These are phyloP conservation scores for Empidonax traillii DNA, from an alignment of 2,113 vertebrate species.

Conservation along the genomic window DNA sequence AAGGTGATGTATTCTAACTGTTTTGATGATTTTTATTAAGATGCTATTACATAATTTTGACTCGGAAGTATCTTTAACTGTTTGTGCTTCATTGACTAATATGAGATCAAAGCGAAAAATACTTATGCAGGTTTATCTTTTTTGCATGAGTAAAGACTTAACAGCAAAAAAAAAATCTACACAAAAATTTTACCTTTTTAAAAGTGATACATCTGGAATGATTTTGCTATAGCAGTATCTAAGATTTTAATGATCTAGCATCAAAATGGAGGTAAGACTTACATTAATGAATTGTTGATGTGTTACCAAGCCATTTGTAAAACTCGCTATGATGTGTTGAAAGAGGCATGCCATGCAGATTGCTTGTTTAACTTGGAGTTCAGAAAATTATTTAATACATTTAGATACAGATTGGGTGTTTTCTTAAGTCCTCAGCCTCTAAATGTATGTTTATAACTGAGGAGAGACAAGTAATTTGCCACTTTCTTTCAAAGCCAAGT, in stretches of 20 bases:
- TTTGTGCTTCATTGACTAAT: slow-evolving; percentile 65
- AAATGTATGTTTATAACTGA: background rate
- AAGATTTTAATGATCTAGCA: slow-evolving; percentile 63
- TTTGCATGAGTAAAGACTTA: slow-evolving; percentile 30
- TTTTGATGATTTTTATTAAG: slow-evolving; percentile 65
- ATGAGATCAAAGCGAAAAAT: slow-evolving; percentile 12
- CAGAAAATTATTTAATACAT: background rate
- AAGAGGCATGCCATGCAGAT: background rate
- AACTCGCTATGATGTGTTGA: background rate
- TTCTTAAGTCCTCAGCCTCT: background rate
- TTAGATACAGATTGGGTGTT: background rate
- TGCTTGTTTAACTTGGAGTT: slow-evolving; percentile 7
- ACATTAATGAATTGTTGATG: background rate
- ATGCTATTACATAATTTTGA: slow-evolving; percentile 60
- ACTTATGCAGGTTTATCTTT: background rate
- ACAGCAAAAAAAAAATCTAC: slow-evolving; percentile 40
- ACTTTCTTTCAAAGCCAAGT: background rate
- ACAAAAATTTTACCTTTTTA: slow-evolving; percentile 11
- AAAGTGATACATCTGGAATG: slow-evolving; percentile 28
- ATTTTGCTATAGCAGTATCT: slow-evolving; percentile 47
- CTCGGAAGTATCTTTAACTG: slow-evolving; percentile 50
- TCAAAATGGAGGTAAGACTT: slow-evolving; percentile 67
- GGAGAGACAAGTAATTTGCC: background rate
- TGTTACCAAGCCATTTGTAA: slow-evolving; percentile 45
- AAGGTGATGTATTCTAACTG: slow-evolving; percentile 67